A percentile compares a stretch with the other conserved stretches of the same genome.
These are phyloP conservation scores for Acipenser oxyrinchus DNA, from an alignment of 2,797 vertebrate genomes.

Conservation along the genomic window DNA sequence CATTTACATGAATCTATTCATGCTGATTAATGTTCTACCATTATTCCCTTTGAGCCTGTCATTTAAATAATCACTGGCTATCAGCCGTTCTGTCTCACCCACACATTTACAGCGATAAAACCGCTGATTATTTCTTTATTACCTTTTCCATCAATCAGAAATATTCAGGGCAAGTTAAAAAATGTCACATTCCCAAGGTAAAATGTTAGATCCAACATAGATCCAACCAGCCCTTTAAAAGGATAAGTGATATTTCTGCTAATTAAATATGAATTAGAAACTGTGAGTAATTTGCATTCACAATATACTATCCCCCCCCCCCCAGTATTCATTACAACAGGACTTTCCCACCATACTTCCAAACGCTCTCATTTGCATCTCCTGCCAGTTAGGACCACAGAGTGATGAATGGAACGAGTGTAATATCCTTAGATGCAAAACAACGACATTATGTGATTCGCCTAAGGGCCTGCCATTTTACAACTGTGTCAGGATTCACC, in stretches of 20 bases:
- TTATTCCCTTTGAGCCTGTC: constrained; percentile 41
- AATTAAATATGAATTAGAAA: constrained; percentile 17
- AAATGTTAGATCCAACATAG: constrained; percentile 25
- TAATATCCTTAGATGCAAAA: not conserved
- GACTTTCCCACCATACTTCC: constrained; percentile 6
- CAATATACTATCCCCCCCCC: constrained; percentile 14
- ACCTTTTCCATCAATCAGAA: constrained; percentile 35
- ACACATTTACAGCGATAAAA: constrained; percentile 41
- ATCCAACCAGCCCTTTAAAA: not conserved
- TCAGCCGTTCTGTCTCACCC: constrained; percentile 33
- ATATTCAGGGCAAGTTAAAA: constrained; percentile 31
- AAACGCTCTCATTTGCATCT: constrained; percentile 18
- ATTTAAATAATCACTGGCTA: constrained; percentile 29
- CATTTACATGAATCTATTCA: constrained; percentile 13
- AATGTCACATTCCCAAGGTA: constrained; percentile 22
- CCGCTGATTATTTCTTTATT: constrained; percentile 46
- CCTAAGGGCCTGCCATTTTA: not conserved
- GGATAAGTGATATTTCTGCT: constrained; percentile 10
- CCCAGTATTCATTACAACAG: constrained; percentile 16
- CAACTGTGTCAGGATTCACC: not conserved
- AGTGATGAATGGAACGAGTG: constrained; percentile 2
- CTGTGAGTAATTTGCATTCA: constrained; percentile 20
- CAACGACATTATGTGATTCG: not conserved
- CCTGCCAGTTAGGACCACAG: constrained; percentile 6
- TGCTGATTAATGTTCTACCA: constrained; percentile 12